Conservation (phyloP, 2,113 vertebrate genomes). For the Apus apus region DNA sequence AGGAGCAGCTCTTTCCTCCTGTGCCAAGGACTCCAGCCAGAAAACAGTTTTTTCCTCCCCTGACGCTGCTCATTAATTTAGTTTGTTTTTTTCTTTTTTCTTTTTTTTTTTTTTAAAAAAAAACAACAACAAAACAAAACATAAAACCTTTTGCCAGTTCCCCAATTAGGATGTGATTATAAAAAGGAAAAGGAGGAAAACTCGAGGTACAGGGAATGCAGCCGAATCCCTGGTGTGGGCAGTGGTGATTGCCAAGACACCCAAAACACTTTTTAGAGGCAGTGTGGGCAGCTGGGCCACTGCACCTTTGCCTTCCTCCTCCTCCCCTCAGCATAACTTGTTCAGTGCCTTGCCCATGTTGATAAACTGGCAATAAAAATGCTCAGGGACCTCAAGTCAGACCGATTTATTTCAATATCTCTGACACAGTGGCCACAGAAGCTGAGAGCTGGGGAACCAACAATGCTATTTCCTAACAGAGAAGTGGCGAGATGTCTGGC, state of each 20-base stretch:
- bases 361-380: slow-evolving; percentile 57
- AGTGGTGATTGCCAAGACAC: background rate
- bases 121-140: no score
- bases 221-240: fast-evolving
- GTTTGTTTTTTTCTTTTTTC: background rate
- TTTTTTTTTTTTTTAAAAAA: background rate
- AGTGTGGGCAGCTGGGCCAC: background rate
- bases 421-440: background rate
- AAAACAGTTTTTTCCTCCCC: background rate
- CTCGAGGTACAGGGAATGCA: background rate
- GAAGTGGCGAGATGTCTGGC: background rate
- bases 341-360: background rate
- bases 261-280: background rate
- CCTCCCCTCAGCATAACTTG: background rate
- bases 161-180: background rate
- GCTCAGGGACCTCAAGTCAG: background rate
- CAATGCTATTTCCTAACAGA: background rate
- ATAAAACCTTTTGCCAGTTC: background rate
- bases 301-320: background rate
- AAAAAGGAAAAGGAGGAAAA: background rate
- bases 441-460: background rate
- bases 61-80: background rate
- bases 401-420: slow-evolving; percentile 61
- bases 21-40: background rate
- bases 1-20: background rate